Evolutionary conservation across 2,888 invertebrate species (phyloP).

Genomic region (Liopterus haemorrhoidalis): DNA sequence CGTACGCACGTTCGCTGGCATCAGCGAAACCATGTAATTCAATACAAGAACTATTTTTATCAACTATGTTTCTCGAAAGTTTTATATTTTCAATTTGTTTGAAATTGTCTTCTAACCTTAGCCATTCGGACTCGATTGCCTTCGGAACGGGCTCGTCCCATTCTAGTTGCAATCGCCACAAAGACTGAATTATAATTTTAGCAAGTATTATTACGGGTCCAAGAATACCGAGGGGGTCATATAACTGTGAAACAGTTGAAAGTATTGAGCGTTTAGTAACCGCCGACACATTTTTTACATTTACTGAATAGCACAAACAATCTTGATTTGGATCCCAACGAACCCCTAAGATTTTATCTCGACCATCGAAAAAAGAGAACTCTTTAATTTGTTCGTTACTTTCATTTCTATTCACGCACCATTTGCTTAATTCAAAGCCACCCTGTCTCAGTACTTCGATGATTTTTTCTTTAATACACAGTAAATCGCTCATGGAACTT

Average conservation of each 20-base stretch:
- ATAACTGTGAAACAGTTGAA: slow-evolving; percentile 8
- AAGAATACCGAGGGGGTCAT: slow-evolving; percentile 16
- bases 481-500: neutral
- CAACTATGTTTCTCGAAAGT: too few species aligned
- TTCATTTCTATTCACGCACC: too few species aligned
- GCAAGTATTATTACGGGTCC: slow-evolving; percentile 3
- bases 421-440: slow-evolving; percentile 1
- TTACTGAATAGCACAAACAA: slow-evolving; percentile 11
- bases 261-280: slow-evolving; percentile 11
- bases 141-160: slow-evolving; percentile 11
- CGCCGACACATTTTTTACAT: neutral
- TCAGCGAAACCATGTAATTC: slow-evolving; percentile 31
- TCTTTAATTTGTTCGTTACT: too few species aligned
- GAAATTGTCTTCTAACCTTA: too few species aligned
- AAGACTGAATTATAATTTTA: slow-evolving; percentile 10
- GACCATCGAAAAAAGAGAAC: too few species aligned
- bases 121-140: slow-evolving; percentile 1
- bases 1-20: slow-evolving; percentile 30
- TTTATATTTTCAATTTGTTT: too few species aligned
- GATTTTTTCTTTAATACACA: neutral
- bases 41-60: slow-evolving; percentile 1
- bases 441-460: neutral
- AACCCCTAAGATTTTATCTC: slow-evolving; percentile 15
- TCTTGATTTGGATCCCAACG: slow-evolving; percentile 21
- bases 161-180: slow-evolving; percentile 6